A percentile compares a stretch with the other conserved stretches of the same genome.
These are phyloP conservation scores for Drosophila busckii DNA, from an alignment of 1,140 invertebrate genomes.

Conservation along the genomic window DNA sequence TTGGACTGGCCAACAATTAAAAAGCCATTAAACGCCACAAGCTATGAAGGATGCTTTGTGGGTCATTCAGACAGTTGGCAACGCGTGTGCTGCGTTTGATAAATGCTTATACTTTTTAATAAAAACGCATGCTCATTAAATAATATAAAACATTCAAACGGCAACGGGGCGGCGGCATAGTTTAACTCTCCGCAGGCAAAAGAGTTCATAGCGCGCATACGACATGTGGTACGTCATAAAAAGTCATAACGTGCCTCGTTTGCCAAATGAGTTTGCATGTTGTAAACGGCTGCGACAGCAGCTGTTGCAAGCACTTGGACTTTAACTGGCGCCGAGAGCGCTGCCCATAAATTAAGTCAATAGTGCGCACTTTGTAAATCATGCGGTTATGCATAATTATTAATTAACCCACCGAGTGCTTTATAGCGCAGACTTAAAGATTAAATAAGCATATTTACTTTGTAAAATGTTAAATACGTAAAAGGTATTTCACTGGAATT, in stretches of 20 bases:
- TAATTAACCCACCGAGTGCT: too few relatives aligned
- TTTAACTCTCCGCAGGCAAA: constrained; percentile 20
- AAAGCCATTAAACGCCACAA: constrained; percentile 55
- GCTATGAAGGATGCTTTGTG: constrained; percentile 12
- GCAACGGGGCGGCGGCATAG: constrained; percentile 23
- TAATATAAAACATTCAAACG: constrained; percentile 45
- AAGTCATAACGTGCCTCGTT: constrained; percentile 40
- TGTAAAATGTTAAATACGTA: too few relatives aligned
- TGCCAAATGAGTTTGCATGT: constrained; percentile 19
- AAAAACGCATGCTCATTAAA: constrained; percentile 58
- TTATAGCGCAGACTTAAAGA: too few relatives aligned
- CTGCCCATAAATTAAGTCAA: constrained; percentile 7
- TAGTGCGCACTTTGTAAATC: background rate
- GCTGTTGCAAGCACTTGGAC: background rate
- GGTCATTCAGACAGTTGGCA: too few relatives aligned
- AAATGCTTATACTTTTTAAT: constrained; percentile 61
- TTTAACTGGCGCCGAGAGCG: too few relatives aligned
- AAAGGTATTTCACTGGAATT: too few relatives aligned
- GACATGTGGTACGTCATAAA: constrained; percentile 60
- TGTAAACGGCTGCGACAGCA: background rate
- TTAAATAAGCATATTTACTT: too few relatives aligned
- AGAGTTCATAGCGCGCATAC: constrained; percentile 34
- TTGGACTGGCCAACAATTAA: constrained; percentile 52
- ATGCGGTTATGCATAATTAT: too few relatives aligned
- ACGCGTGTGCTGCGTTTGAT: constrained; percentile 45